phyloP scores from a whole-genome alignment of 2,797 vertebrate species.

The Eurystomus glaucurus region DNA sequence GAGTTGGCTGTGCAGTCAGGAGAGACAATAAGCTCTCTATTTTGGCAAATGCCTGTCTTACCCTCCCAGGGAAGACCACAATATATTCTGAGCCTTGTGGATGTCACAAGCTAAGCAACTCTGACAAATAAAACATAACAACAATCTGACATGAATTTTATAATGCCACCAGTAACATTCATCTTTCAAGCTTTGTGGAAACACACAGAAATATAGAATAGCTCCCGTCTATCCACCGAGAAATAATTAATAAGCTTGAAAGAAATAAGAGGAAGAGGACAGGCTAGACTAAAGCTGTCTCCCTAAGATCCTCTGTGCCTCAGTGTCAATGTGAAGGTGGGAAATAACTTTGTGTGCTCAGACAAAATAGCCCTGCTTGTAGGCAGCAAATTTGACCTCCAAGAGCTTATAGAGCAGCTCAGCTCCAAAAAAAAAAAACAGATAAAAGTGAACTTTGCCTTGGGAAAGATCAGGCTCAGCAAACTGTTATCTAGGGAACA shows the following conservation, averaged over 20 bases:
- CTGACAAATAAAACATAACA: conserved; percentile 38
- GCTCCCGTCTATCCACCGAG: neutral
- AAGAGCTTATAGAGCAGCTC: neutral
- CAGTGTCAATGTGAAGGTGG: neutral
- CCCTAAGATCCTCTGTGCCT: neutral
- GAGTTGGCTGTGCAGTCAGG: neutral
- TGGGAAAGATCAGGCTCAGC: conserved; percentile 29
- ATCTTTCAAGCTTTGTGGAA: conserved; percentile 51
- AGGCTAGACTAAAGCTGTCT: neutral
- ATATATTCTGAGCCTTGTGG: conserved; percentile 12
- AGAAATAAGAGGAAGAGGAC: neutral
- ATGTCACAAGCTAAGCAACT: conserved; percentile 30
- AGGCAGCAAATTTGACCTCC: conserved; percentile 42
- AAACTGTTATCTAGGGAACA: conserved; percentile 12
- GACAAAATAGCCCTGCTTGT: neutral
- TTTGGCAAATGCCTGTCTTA: neutral
- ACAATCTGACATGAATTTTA: conserved; percentile 10
- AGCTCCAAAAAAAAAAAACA: conserved; percentile 36
- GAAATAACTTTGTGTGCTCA: conserved; percentile 18
- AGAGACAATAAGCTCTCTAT: neutral
- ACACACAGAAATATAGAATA: neutral
- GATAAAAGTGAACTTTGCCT: conserved; percentile 23
- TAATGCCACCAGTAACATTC: conserved; percentile 21
- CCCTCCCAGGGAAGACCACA: neutral
- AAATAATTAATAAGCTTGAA: conserved; percentile 58